phyloP scores from a whole-genome alignment of 2,797 vertebrate genomes.

The Adelosebastes latens region DNA sequence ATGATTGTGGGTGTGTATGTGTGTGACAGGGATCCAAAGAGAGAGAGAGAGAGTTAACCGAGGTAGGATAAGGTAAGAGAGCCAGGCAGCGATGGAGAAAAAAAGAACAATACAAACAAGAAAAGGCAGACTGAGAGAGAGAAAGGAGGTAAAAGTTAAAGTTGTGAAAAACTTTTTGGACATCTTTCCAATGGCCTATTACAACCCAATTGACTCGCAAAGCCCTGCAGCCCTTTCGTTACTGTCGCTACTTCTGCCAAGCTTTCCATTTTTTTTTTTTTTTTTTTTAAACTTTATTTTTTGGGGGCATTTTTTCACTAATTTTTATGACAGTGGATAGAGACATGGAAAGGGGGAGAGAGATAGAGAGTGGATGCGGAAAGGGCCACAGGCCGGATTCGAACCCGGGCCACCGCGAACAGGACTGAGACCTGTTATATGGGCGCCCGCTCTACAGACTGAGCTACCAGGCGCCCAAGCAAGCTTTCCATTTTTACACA shows the following conservation, averaged over 20 bases:
- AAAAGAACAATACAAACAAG: constrained; percentile 14
- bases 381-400: too few relatives aligned
- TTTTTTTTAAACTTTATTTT: too few relatives aligned
- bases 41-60: constrained; percentile 34
- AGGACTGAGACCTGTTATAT: too few relatives aligned
- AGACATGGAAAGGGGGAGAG: too few relatives aligned
- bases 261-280: background rate
- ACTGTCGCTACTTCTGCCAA: background rate
- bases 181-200: constrained; percentile 37
- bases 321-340: too few relatives aligned
- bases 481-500: background rate
- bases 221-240: background rate
- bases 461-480: too few relatives aligned
- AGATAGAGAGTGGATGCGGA: too few relatives aligned
- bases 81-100: constrained; percentile 4
- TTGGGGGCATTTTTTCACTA: too few relatives aligned
- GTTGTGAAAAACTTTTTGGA: constrained; percentile 16
- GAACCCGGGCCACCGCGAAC: too few relatives aligned
- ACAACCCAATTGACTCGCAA: constrained; percentile 7
- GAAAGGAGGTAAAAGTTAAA: constrained; percentile 24
- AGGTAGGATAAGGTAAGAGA: constrained; percentile 7
- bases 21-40: constrained; percentile 39
- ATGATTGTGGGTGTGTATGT: constrained; percentile 15
- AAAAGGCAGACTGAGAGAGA: background rate
- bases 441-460: too few relatives aligned